phyloP scores from a whole-genome alignment of 2,797 vertebrate species.

The Clarias fuscus region DNA sequence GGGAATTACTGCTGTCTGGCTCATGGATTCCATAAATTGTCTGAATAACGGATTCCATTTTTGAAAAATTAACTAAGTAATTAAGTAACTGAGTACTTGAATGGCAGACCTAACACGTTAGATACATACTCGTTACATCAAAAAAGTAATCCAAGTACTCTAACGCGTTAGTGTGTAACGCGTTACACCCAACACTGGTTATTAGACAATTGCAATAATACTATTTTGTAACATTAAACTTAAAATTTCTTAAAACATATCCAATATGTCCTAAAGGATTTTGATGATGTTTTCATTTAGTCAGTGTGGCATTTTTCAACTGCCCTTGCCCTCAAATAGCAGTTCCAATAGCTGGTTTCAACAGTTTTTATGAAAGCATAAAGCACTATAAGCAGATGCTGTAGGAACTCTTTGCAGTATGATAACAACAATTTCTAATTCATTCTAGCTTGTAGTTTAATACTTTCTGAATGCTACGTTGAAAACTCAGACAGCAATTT shows the following conservation, averaged over 20 bases:
- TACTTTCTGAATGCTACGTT: constrained; percentile 3
- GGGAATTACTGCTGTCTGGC: too few species aligned
- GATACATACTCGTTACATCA: too few species aligned
- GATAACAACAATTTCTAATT: not conserved
- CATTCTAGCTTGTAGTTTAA: not conserved
- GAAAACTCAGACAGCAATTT: constrained; percentile 17
- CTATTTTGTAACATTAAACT: not conserved
- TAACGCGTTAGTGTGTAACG: too few species aligned
- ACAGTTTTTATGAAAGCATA: not conserved
- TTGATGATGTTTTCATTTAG: not conserved
- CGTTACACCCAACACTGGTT: too few species aligned
- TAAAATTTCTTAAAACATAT: not conserved
- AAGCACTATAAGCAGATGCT: not conserved
- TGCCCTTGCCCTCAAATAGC: not conserved
- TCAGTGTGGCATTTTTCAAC: not conserved
- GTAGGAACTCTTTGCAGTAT: not conserved
- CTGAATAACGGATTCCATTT: too few species aligned
- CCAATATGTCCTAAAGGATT: not conserved
- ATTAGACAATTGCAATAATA: not conserved
- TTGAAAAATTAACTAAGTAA: too few species aligned
- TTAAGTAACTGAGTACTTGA: too few species aligned
- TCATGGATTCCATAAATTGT: too few species aligned
- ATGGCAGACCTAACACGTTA: too few species aligned
- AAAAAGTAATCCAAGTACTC: too few species aligned
- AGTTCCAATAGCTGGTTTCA: not conserved